A percentile compares a stretch with the other conserved stretches of the same genome.
phyloP scores from a whole-genome alignment of 2,888 invertebrate species.

The Sepiola atlantica region DNA sequence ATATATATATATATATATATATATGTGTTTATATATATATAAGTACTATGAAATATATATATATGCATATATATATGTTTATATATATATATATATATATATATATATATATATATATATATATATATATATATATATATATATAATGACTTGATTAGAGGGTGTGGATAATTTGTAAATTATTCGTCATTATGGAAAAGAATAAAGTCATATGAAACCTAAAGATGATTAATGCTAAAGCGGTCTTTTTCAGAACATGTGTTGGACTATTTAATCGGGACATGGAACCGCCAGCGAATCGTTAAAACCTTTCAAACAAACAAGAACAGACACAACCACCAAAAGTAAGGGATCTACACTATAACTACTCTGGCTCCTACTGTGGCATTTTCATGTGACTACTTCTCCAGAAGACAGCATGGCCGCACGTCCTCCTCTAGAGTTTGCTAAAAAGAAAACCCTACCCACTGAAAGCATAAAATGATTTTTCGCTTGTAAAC shows the following conservation, averaged over 20 bases:
- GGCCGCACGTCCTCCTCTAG: background rate
- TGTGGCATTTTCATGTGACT: background rate
- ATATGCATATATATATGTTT: too few relatives aligned
- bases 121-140: conserved; percentile 23
- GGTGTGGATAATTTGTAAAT: conserved; percentile 32
- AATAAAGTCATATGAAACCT: background rate
- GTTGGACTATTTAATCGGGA: background rate
- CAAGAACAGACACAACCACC: background rate
- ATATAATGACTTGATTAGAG: conserved; percentile 15
- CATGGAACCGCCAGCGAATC: background rate
- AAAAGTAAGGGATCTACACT: background rate
- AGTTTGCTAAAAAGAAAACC: background rate
- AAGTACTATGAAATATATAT: too few relatives aligned
- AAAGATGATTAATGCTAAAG: background rate
- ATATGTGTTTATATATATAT: too few relatives aligned
- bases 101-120: conserved; percentile 12
- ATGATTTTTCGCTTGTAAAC: background rate
- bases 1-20: too few relatives aligned
- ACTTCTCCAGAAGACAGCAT: background rate
- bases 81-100: background rate
- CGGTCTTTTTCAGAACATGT: background rate
- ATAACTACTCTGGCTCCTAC: background rate
- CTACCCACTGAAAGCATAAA: background rate
- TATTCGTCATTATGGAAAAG: background rate
- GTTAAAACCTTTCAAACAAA: background rate